Evolutionary conservation across 2,888 invertebrate species (phyloP).

Genomic region (Lasioglossum leucozonium): DNA sequence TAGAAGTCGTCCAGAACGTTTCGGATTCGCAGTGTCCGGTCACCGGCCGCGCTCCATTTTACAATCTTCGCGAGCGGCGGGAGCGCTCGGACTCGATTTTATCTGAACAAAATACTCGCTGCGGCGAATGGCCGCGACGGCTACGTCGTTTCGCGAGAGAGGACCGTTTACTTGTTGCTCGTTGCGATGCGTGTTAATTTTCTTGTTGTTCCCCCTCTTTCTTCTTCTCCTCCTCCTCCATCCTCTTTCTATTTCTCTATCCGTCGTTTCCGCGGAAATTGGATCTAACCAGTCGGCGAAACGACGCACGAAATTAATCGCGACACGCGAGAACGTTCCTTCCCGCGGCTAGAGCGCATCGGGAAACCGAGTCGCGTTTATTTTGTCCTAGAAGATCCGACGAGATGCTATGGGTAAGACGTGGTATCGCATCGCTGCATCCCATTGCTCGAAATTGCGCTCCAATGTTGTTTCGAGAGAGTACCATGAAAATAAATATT

Average conservation of each 20-base stretch:
- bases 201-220: neutral
- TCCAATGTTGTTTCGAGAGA: too few relatives aligned
- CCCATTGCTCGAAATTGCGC: neutral
- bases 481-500: too few relatives aligned
- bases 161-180: conserved; percentile 48
- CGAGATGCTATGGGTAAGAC: neutral
- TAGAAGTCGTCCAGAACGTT: conserved; percentile 59
- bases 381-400: neutral
- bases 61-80: conserved; percentile 31
- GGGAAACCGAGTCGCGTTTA: neutral
- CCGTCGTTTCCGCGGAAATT: neutral
- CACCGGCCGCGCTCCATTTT: conserved; percentile 47
- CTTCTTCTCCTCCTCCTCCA: neutral
- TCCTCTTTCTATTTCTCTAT: neutral
- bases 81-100: conserved; percentile 40
- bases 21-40: conserved; percentile 42
- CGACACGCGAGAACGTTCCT: neutral
- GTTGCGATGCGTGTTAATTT: conserved; percentile 46
- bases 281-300: neutral
- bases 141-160: neutral
- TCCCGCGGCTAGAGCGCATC: neutral
- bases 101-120: conserved; percentile 39
- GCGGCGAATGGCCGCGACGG: neutral
- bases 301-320: neutral
- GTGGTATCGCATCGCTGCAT: neutral